These are phyloP conservation scores for Orchesella cincta DNA, from an alignment of 1,140 invertebrate species.

Conservation along the genomic window DNA sequence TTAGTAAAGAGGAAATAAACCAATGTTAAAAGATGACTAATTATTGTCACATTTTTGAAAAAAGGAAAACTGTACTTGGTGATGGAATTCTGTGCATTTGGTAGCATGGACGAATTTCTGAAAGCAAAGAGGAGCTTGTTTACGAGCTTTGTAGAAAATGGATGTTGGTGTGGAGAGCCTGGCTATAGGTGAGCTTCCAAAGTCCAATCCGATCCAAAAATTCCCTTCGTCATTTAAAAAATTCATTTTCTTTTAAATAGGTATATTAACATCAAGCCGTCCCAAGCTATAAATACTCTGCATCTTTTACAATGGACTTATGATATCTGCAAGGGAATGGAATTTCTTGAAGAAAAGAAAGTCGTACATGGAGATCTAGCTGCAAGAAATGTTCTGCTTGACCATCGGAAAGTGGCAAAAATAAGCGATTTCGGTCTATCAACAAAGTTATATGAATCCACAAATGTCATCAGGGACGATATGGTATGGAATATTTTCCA, in stretches of 20 bases:
- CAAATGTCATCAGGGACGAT: too few species aligned
- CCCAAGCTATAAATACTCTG: neutral
- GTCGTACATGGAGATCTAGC: conserved; percentile 61
- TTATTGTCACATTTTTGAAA: too few species aligned
- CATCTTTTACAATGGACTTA: neutral
- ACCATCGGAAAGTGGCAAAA: too few species aligned
- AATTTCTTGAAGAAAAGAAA: conserved; percentile 20
- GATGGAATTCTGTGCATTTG: conserved; percentile 60
- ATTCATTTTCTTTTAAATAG: too few species aligned
- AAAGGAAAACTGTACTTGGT: conserved; percentile 56
- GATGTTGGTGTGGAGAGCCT: neutral
- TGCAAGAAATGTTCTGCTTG: conserved; percentile 61
- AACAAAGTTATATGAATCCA: too few species aligned
- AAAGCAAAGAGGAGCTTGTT: conserved; percentile 35
- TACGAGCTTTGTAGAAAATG: conserved; percentile 32
- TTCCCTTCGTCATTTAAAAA: too few species aligned
- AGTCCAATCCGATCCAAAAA: too few species aligned
- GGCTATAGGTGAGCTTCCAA: too few species aligned
- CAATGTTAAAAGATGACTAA: too few species aligned
- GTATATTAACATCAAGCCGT: neutral
- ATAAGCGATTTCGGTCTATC: too few species aligned
- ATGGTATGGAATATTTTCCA: too few species aligned
- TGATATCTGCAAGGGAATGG: neutral
- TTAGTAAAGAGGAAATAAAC: too few species aligned
- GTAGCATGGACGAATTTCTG: conserved; percentile 59